Evolutionary conservation across 1,140 invertebrate genomes (phyloP).

Genomic region (Hormaphis cornu): DNA sequence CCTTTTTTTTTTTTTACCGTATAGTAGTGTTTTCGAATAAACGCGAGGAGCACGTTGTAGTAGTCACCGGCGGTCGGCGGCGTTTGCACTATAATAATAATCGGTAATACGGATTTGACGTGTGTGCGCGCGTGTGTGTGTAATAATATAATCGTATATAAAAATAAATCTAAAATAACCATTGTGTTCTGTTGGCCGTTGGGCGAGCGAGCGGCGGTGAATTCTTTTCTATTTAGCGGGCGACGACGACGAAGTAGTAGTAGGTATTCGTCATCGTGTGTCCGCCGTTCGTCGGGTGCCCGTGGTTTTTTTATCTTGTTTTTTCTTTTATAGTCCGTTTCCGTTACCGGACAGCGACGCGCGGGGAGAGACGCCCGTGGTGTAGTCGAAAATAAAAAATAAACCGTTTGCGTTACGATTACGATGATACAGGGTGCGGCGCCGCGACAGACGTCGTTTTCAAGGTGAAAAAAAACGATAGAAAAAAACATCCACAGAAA

Average conservation of each 20-base stretch:
- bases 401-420: no score
- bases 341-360: neutral
- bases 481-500: no score
- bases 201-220: neutral
- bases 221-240: slow-evolving; percentile 29
- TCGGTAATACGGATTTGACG: neutral
- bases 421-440: no score
- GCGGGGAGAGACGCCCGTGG: neutral
- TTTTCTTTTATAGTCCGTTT: slow-evolving; percentile 8
- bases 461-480: no score
- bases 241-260: neutral
- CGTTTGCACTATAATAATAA: no score
- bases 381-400: neutral
- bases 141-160: neutral
- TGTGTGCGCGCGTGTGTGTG: neutral
- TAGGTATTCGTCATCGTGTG: neutral
- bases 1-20: no score
- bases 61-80: no score
- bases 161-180: slow-evolving; percentile 31
- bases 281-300: neutral
- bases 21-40: no score
- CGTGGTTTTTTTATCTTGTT: neutral
- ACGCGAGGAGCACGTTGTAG: no score
- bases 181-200: slow-evolving; percentile 26
- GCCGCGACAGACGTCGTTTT: no score